A percentile compares a stretch with the other conserved stretches of the same genome.
phyloP scores from a whole-genome alignment of 2,113 vertebrate genomes.

The Lophius piscatorius region DNA sequence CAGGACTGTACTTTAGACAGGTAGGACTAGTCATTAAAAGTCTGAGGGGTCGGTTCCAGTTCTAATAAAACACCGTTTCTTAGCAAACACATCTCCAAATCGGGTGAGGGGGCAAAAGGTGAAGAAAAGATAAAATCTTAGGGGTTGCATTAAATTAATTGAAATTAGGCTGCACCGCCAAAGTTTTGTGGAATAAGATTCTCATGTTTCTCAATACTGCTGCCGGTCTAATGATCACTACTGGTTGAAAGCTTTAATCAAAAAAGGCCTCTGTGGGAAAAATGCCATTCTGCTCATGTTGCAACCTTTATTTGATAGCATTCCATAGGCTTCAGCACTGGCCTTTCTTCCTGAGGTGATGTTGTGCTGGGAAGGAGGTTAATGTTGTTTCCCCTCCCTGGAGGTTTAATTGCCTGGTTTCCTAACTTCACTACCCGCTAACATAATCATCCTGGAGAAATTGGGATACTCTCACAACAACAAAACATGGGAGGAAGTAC shows the following conservation, averaged over 20 bases:
- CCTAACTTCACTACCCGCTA: constrained; percentile 64
- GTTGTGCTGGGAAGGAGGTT: constrained; percentile 59
- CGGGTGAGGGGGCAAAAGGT: background rate
- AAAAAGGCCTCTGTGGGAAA: constrained; percentile 13
- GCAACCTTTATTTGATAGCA: constrained; percentile 30
- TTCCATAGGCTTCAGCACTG: constrained; percentile 21
- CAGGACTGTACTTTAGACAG: background rate
- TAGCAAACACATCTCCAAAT: background rate
- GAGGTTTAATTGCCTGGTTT: constrained; percentile 70
- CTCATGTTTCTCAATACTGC: background rate
- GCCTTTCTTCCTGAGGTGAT: constrained; percentile 53
- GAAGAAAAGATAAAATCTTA: background rate
- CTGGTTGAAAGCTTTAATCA: constrained; percentile 45
- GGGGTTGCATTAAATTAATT: constrained; percentile 15
- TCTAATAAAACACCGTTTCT: background rate
- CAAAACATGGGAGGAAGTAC: constrained; percentile 21
- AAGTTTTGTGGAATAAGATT: constrained; percentile 5
- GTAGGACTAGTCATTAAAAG: constrained; percentile 1
- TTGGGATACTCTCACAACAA: constrained; percentile 57
- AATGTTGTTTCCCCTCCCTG: constrained; percentile 64
- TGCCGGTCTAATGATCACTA: constrained; percentile 9
- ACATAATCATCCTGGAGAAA: constrained; percentile 65
- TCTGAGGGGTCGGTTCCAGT: too few species aligned
- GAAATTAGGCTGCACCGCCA: constrained; percentile 15
- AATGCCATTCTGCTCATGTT: constrained; percentile 16